Base-by-base conservation (phyloP, 2,888 invertebrate genomes). In the Sclerodermus sp. region DNA sequence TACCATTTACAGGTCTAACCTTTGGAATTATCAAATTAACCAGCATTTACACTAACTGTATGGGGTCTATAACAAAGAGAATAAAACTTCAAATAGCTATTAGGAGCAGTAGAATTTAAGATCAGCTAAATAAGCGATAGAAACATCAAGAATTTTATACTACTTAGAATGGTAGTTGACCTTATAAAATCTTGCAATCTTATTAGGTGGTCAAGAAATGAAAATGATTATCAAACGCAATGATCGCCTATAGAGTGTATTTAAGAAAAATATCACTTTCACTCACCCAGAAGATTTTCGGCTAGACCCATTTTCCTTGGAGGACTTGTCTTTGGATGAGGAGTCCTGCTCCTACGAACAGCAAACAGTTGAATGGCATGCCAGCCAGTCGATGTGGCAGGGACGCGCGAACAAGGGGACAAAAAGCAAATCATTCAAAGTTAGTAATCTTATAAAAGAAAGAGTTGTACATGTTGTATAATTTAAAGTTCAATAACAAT, bases 251-350 rank as follows among this genome's bases (percentile, higher is more conserved):
- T 23, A 1, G 17, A 17, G 12, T 15, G n/a, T 16, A 37, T n/a
- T n/a, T 23, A 36, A 29, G 1, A 16, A 15, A 10, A 42, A 40
- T 37, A 40, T 8, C 12, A 45, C 38, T n/a, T n/a, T 23, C 54
- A 80, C 82, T 82, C 76, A 84, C 84, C 83, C 82, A 53, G 83
- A 81, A 23, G 79, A 76, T 60, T 80, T 80, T 58, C 79, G 81
- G 55, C 80, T 75, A 60, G 84, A 85, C 64, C 84, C 84, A 75
- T 88, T 84, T 72, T 84, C 87, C 72, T 82, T 84, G 66, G 83
- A 80, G 40, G 71, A 66, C 66, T 76, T 76, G 66, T 77, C 77
- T 71, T 75, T 75, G 71, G 72, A 67, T 51, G 70, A 70, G 58
- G 67, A 68, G 65, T 76, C 76, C 71, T 74, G 75, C 70, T 76